Base-by-base conservation (phyloP, 2,797 vertebrate genomes). In the Melanotaenia nigrans region DNA sequence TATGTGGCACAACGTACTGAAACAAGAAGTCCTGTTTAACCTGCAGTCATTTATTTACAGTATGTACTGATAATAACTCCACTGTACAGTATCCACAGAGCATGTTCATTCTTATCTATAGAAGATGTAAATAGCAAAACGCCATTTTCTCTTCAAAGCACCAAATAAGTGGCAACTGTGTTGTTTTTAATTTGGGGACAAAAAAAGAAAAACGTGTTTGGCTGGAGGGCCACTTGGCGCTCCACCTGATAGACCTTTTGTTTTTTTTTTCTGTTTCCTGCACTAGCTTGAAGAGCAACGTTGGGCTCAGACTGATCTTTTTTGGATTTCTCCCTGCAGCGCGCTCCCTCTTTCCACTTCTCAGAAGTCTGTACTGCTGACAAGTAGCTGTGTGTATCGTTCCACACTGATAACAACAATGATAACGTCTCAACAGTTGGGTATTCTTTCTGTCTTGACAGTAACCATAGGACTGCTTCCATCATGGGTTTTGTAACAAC, bases 381-480 rank as follows among this genome's bases (percentile, higher is more conserved):
- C 90, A 88, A 89, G 86, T 92, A 94, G 92, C 94, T 92, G 94
- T 92, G 92, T 87, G 85, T 88, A 84, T 81, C 53, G 84, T 89
- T 91, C 84, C 78, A 83, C 47, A 40, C 77, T 77, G 81, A 84
- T 88, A 90, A 90, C 83, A 81, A 81, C 77, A 72, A 33, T 30
- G 30, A 88, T 71, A 78, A 89, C 82, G 83, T 92, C 90, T 92
- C 89, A 91, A 87, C 90, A 88, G 90, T 94, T 93, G 88, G 90
- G 90, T 76, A 93, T 92, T 92, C 70, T 92, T 72, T 95, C 82
- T 83, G 80, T 90, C 92, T 93, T 72, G 73, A 86, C 92, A 90
- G 92, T 91, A 90, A 92, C 91, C 93, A 92, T 95, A 89, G 92
- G 87, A 87, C 90, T 92, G 87, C 92, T 93, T 93, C 90, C 90